Evolutionary conservation across 92 coral and sea anemone species (phyloP).

Genomic region (Desmophyllum pertusum): DNA sequence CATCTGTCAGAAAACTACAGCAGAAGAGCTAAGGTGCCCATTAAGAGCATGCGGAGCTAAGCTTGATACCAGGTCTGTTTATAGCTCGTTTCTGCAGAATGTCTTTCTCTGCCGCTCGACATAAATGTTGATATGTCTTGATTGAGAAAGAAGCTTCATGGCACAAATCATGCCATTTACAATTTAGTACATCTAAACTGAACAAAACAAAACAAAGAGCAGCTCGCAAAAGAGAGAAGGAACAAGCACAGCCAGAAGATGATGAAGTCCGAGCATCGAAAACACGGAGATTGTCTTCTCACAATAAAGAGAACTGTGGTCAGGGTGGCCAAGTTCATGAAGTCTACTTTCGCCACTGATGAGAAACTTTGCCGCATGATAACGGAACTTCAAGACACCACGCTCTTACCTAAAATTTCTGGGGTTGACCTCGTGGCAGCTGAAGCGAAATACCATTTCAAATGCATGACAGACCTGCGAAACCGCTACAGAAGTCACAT

Average conservation of each 20-base stretch:
- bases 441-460: too few relatives aligned
- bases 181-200: conserved; percentile 69
- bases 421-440: too few relatives aligned
- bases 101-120: conserved; percentile 52
- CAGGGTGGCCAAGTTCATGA: conserved; percentile 55
- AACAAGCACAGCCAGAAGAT: too few relatives aligned
- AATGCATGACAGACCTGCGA: too few relatives aligned
- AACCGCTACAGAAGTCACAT: too few relatives aligned
- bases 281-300: conserved; percentile 37
- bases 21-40: conserved; percentile 64
- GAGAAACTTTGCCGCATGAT: conserved; percentile 47
- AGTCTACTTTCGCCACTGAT: conserved; percentile 65
- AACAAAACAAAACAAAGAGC: conserved; percentile 66
- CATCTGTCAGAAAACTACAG: conserved; percentile 57
- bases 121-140: conserved; percentile 39
- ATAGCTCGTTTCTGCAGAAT: conserved; percentile 59
- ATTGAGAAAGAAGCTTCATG: conserved; percentile 72
- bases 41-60: conserved; percentile 53
- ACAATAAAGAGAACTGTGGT: conserved; percentile 57
- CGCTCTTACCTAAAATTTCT: conserved; percentile 61
- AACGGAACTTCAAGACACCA: conserved; percentile 51
- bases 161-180: conserved; percentile 77
- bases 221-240: conserved; percentile 32
- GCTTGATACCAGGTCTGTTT: conserved; percentile 44
- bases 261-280: conserved; percentile 45